These are phyloP conservation scores for Edolisoma coerulescens DNA, from an alignment of 2,113 vertebrate species.

Conservation along the genomic window DNA sequence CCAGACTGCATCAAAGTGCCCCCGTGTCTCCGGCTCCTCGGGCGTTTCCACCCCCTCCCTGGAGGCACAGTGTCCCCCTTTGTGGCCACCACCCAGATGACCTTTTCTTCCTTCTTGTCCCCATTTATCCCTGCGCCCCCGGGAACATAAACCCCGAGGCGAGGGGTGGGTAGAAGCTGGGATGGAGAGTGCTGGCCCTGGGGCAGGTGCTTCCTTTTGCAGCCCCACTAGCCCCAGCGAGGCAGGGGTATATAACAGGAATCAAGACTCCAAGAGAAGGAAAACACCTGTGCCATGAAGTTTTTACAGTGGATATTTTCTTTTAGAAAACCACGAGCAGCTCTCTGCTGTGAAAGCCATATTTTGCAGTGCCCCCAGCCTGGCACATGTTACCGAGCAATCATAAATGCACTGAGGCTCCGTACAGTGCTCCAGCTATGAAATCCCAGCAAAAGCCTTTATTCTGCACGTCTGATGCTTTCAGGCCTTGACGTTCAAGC, in stretches of 20 bases:
- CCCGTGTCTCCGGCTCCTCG: neutral
- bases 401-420: rapidly evolving
- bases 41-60: neutral
- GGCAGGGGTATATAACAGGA: neutral
- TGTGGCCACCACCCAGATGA: conserved; percentile 59
- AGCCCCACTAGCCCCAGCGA: neutral
- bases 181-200: neutral
- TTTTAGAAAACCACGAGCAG: neutral
- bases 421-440: neutral
- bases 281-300: neutral
- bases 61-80: conserved; percentile 43
- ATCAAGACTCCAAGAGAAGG: neutral
- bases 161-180: neutral
- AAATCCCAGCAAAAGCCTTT: neutral
- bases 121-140: conserved; percentile 30
- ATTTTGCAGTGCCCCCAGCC: neutral
- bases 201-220: neutral
- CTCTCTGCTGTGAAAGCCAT: neutral
- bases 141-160: conserved; percentile 70
- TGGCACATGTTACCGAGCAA: neutral
- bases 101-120: conserved; percentile 74
- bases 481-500: neutral
- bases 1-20: neutral
- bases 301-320: neutral
- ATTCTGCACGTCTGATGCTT: neutral